Conservation (phyloP, 1,140 invertebrate genomes). For the Tetramorium alpestre region DNA sequence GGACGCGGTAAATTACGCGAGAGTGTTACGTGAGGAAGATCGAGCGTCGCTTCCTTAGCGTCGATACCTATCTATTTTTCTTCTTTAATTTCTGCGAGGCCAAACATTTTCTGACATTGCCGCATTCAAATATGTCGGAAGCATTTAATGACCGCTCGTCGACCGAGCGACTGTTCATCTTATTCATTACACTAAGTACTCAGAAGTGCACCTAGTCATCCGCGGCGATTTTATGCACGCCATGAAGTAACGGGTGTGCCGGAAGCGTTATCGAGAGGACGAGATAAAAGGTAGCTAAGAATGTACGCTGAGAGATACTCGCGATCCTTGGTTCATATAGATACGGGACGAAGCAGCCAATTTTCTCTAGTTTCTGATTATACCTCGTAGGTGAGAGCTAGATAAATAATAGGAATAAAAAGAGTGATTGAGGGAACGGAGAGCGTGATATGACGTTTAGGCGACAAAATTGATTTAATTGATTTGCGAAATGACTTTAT, state of each 20-base stretch:
- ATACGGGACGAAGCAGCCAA: not conserved
- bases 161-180: slow-evolving; percentile 51
- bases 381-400: not conserved
- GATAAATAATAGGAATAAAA: not conserved
- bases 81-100: not conserved
- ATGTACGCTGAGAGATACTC: slow-evolving; percentile 35
- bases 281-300: slow-evolving; percentile 27
- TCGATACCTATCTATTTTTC: not conserved
- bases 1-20: not conserved
- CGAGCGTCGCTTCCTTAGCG: not conserved
- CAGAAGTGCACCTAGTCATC: slow-evolving; percentile 66
- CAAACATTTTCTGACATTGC: slow-evolving; percentile 1
- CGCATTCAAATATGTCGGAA: slow-evolving; percentile 67
- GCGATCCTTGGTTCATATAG: not conserved
- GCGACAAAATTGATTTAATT: not conserved
- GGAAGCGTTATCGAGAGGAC: slow-evolving; percentile 53
- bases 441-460: not conserved
- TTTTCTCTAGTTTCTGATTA: not conserved
- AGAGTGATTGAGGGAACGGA: not conserved
- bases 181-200: slow-evolving; percentile 63
- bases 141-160: slow-evolving; percentile 67
- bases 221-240: slow-evolving; percentile 63
- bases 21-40: not conserved
- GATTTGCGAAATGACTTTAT: not conserved
- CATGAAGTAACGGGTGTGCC: slow-evolving; percentile 66